These are phyloP conservation scores for Adelphocoris suturalis DNA, from an alignment of 2,888 invertebrate species.

Conservation along the genomic window DNA sequence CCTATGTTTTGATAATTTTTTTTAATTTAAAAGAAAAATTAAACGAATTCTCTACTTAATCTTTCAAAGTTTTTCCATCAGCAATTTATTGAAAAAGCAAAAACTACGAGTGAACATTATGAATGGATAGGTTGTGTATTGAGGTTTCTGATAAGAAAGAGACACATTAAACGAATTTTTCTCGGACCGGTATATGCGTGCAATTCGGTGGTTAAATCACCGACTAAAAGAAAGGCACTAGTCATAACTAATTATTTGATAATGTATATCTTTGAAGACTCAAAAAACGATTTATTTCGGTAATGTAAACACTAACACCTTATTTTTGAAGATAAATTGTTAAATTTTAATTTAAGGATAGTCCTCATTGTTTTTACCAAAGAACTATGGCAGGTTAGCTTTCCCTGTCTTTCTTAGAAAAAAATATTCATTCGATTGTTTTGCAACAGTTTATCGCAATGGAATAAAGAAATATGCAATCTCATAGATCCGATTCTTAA, in stretches of 20 bases:
- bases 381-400: conserved; percentile 65
- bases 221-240: conserved; percentile 73
- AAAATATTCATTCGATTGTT: neutral
- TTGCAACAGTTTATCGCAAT: conserved; percentile 51
- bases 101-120: conserved; percentile 29
- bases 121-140: conserved; percentile 65
- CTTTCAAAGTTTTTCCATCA: neutral
- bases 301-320: conserved; percentile 45
- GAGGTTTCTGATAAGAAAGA: conserved; percentile 45
- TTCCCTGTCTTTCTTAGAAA: conserved; percentile 57
- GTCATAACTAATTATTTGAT: conserved; percentile 73
- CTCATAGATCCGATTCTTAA: conserved; percentile 53
- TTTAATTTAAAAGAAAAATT: conserved; percentile 34
- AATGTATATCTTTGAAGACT: conserved; percentile 72
- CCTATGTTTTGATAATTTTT: conserved; percentile 51
- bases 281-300: conserved; percentile 64
- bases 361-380: conserved; percentile 72
- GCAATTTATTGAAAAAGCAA: conserved; percentile 6
- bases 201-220: conserved; percentile 72
- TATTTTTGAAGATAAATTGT: conserved; percentile 64
- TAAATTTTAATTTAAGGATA: conserved; percentile 65
- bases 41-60: conserved; percentile 28
- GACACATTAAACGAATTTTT: conserved; percentile 63
- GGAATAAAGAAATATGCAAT: conserved; percentile 54
- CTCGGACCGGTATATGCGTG: conserved; percentile 70